Percentiles rank a stretch among this genome's conserved stretches.
phyloP scores from a whole-genome alignment of 2,113 vertebrate species.

The Macroglossus sobrinus region DNA sequence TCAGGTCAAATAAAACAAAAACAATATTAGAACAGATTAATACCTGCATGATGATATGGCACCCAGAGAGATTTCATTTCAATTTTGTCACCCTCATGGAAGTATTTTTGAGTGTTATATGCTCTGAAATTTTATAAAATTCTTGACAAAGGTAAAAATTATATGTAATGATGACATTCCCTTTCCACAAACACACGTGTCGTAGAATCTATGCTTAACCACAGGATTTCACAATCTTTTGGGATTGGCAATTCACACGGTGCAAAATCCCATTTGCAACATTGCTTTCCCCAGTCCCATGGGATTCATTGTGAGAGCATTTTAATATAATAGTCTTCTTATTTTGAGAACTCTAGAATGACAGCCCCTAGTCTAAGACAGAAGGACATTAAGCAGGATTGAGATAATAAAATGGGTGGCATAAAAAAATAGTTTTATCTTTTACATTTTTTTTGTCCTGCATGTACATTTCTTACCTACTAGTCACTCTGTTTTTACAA shows the following conservation, averaged over 20 bases:
- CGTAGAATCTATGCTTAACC: conserved; percentile 64
- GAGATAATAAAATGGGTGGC: conserved; percentile 40
- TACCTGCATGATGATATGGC: background rate
- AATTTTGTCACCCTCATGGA: conserved; percentile 15
- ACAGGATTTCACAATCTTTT: conserved; percentile 69
- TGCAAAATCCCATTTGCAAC: conserved; percentile 75
- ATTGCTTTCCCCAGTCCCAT: conserved; percentile 57
- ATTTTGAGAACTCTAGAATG: conserved; percentile 55
- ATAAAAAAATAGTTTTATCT: background rate
- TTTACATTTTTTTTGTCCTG: background rate
- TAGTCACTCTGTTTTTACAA: background rate
- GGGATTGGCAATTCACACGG: conserved; percentile 72
- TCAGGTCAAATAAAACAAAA: conserved; percentile 27
- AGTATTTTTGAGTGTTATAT: conserved; percentile 58
- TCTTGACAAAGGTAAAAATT: conserved; percentile 70
- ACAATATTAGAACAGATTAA: conserved; percentile 47
- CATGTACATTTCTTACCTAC: background rate
- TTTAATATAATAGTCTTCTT: conserved; percentile 69
- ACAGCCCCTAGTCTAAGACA: background rate
- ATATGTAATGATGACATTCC: conserved; percentile 49
- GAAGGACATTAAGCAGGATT: background rate
- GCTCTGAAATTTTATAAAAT: conserved; percentile 58
- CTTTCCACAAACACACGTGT: conserved; percentile 65
- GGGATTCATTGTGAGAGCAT: conserved; percentile 57
- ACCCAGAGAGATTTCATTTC: conserved; percentile 32